Evolutionary conservation across 2,113 vertebrate species (phyloP), one percentile per base, ranked within the genome.

Genomic region (Callipepla californica): DNA sequence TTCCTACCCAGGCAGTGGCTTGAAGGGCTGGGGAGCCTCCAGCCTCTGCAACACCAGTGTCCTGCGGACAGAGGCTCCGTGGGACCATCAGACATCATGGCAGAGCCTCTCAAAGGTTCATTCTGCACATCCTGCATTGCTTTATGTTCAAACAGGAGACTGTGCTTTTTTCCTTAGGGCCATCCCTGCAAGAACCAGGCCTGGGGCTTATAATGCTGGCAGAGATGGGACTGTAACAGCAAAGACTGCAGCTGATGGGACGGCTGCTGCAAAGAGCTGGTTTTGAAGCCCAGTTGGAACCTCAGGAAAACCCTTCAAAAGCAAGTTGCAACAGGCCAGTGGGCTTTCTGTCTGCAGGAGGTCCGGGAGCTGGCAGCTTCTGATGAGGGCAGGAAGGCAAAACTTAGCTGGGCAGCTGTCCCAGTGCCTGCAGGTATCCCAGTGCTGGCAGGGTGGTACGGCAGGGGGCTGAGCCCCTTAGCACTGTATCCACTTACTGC

Each of bases 391-490:
- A 69, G 53, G 76, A 63, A 69, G 69, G 76, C 57, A 70, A 63
- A 57, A 69, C 57, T 53, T 28, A 63, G 50, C 20, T 30, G 26
- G 19, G 38, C 45, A 42, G 53, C 67, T 85, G 55, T 57, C 62
- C 2, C 2, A 3, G 26, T 63, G 34, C 55, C 34, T 1, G 0
- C 13, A 8, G 30, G 47, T 40, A 34, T 34, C 55, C n/a, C 0
- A 2, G 23, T 25, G 79, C 30, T 48, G 5, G 2, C 63, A 51
- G 34, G 40, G 62, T 36, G 38, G 18, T 8, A 62, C 18, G 42
- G 57, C 63, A 17, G 69, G 68, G n/a, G 69, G 38, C 5, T 3
- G 0, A 3, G 4, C 23, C 42, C 6, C 40, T 22, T 28, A 11
- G 70, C 32, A 30, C 26, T 30, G 57, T 36, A 5, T 76, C 36